These are phyloP conservation scores for Drosophila seguyi DNA, from an alignment of 1,140 invertebrate species.

Conservation along the genomic window DNA sequence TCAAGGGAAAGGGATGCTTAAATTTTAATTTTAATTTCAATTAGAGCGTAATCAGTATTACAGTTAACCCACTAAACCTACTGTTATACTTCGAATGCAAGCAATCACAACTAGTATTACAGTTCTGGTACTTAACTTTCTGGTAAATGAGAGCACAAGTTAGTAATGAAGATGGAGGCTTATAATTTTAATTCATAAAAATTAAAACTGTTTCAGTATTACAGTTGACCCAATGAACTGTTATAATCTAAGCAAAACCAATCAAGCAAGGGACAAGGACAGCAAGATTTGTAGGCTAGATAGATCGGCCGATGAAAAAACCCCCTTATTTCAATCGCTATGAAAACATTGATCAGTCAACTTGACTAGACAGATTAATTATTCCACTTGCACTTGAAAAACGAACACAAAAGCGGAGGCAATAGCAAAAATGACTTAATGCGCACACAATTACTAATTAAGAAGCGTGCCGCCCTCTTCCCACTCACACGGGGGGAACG, in stretches of 20 bases:
- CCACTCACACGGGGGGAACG: neutral
- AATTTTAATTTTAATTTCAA: neutral
- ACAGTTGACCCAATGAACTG: neutral
- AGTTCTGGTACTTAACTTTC: too few relatives aligned
- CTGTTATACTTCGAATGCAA: too few relatives aligned
- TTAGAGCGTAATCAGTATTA: neutral
- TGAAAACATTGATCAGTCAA: conserved; percentile 6
- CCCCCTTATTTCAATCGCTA: neutral
- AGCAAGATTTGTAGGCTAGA: neutral
- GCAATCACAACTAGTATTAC: too few relatives aligned
- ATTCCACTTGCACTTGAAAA: conserved; percentile 51
- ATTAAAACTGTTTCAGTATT: neutral
- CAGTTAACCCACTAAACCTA: neutral
- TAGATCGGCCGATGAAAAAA: conserved; percentile 5
- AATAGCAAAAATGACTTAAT: conserved; percentile 46
- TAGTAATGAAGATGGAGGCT: too few relatives aligned
- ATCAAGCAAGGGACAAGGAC: neutral
- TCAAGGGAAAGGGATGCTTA: too few relatives aligned
- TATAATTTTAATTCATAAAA: neutral
- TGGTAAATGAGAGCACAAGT: too few relatives aligned
- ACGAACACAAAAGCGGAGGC: conserved; percentile 13
- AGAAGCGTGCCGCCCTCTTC: conserved; percentile 21
- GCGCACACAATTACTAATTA: conserved; percentile 73
- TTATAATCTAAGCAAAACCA: neutral
- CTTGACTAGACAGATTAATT: conserved; percentile 13